Evolutionary conservation across 2,888 invertebrate genomes (phyloP).

Genomic region (Nipponacmea schrenckii): DNA sequence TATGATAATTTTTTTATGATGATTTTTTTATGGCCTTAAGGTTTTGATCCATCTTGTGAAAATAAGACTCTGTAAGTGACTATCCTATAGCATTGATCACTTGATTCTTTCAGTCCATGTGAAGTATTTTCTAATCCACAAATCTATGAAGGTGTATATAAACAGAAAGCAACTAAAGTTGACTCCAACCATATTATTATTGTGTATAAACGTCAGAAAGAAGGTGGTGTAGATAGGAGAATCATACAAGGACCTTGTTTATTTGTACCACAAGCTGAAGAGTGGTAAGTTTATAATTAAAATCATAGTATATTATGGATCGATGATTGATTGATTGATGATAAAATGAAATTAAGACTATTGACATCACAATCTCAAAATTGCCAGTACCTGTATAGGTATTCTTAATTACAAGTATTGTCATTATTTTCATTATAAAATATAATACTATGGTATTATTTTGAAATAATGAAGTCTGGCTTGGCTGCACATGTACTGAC

Average conservation of each 20-base stretch:
- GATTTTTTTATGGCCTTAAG: conserved; percentile 8
- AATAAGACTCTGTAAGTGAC: too few species aligned
- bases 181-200: conserved; percentile 63
- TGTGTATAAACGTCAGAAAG: conserved; percentile 56
- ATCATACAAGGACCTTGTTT: conserved; percentile 62
- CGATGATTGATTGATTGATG: too few species aligned
- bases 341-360: too few species aligned
- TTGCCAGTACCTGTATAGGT: too few species aligned
- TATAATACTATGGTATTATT: too few species aligned
- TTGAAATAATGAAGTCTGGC: too few species aligned
- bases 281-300: conserved; percentile 49
- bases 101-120: conserved; percentile 49
- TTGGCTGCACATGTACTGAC: too few species aligned
- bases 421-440: too few species aligned
- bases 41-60: too few species aligned
- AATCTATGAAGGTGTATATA: conserved; percentile 41
- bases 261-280: conserved; percentile 61
- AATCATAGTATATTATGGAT: too few species aligned
- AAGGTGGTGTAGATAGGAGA: conserved; percentile 54
- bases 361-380: too few species aligned
- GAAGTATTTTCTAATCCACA: conserved; percentile 57
- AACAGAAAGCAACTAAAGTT: conserved; percentile 48
- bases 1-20: not conserved
- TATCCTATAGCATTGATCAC: not conserved
- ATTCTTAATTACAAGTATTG: too few species aligned